These are phyloP conservation scores for Casuarius casuarius DNA, from an alignment of 2,113 vertebrate species.

Conservation along the genomic window DNA sequence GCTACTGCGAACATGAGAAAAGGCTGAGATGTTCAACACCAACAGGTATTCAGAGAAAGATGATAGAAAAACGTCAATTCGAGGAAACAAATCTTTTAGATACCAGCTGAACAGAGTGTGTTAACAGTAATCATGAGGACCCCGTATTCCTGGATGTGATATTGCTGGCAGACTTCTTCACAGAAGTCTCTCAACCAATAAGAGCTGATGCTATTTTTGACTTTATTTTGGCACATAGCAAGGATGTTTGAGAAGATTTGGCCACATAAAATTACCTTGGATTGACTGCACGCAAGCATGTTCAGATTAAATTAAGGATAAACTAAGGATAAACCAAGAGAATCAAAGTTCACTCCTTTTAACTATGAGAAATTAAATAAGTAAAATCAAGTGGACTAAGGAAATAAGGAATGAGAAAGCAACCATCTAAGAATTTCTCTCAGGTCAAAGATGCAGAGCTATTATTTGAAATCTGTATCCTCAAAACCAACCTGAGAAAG, in stretches of 20 bases:
- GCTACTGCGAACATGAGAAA: neutral
- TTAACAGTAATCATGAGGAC: neutral
- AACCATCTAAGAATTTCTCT: neutral
- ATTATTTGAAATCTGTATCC: neutral
- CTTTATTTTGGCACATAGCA: neutral
- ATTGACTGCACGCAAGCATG: neutral
- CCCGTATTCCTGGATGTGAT: neutral
- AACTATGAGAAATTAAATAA: neutral
- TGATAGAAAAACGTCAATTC: neutral
- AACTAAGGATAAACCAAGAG: neutral
- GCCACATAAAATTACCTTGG: neutral
- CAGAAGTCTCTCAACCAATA: neutral
- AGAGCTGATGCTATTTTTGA: neutral
- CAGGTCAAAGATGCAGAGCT: constrained; percentile 1
- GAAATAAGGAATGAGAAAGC: neutral
- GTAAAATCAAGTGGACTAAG: constrained; percentile 14
- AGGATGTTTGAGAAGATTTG: neutral
- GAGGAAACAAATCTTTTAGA: neutral
- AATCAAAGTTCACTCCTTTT: constrained; percentile 30
- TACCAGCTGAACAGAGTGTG: neutral
- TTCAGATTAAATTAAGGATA: neutral
- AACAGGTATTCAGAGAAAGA: neutral
- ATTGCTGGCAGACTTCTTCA: neutral
- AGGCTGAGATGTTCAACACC: neutral
- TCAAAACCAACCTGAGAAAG: neutral